Evolutionary conservation across 2,113 vertebrate genomes (phyloP).

Genomic region (Clarias magur): DNA sequence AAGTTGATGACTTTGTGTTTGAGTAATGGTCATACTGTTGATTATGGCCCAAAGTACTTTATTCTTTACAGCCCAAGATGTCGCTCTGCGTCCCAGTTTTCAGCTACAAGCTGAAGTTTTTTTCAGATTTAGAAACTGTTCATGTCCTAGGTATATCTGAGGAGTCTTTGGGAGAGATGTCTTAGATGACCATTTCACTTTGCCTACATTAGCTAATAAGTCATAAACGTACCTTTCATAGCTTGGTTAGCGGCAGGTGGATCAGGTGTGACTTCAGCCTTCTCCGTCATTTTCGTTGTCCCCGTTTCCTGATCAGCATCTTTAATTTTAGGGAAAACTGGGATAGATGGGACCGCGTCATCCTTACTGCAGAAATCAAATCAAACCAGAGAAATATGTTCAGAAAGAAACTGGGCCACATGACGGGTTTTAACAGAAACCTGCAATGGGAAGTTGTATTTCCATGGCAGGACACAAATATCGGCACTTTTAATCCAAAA

Average conservation of each 20-base stretch:
- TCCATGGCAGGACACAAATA: not conserved
- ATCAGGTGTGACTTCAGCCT: conserved; percentile 63
- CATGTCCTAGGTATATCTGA: not conserved
- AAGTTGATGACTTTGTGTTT: not conserved
- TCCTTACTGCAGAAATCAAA: conserved; percentile 53
- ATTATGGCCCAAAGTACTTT: not conserved
- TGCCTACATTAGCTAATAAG: not conserved
- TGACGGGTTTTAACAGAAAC: not conserved
- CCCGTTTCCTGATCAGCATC: conserved; percentile 57
- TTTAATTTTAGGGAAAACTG: conserved; percentile 40
- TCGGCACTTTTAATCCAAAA: not conserved
- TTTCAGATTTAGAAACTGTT: too few species aligned
- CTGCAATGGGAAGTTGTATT: not conserved
- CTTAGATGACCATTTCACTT: not conserved
- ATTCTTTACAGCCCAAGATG: not conserved
- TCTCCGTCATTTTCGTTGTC: conserved; percentile 66
- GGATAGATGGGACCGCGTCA: conserved; percentile 45
- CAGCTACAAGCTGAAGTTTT: too few species aligned
- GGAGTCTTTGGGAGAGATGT: not conserved
- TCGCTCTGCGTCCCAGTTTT: not conserved
- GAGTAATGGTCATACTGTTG: not conserved
- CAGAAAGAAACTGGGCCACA: not conserved
- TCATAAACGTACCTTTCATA: conserved; percentile 72
- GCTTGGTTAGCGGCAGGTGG: conserved; percentile 69
- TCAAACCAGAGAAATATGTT: not conserved